These are phyloP conservation scores for Pseudobourletiella spinata DNA, from an alignment of 1,140 invertebrate genomes.

Conservation along the genomic window DNA sequence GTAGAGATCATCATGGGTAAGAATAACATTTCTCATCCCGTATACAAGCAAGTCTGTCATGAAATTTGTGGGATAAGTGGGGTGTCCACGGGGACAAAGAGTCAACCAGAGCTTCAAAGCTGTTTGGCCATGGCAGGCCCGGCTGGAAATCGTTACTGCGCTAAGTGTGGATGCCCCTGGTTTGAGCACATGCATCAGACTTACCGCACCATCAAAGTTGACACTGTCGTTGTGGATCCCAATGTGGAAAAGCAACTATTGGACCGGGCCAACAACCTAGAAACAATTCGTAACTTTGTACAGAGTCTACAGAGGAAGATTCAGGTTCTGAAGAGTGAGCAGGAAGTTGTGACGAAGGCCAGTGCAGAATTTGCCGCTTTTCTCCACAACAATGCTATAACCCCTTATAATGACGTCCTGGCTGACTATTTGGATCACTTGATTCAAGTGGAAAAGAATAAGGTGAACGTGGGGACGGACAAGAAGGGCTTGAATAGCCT, in stretches of 20 bases:
- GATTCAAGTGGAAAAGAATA: conserved; percentile 14
- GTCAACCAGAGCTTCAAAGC: no score
- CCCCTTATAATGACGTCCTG: conserved; percentile 23
- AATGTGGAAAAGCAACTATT: not conserved
- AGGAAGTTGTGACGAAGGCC: not conserved
- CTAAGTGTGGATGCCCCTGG: not conserved
- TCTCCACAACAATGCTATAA: conserved; percentile 25
- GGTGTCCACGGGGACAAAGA: no score
- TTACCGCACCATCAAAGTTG: not conserved
- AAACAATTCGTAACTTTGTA: no score
- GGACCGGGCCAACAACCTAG: not conserved
- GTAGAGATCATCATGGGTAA: no score
- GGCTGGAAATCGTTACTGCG: no score
- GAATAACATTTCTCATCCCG: no score
- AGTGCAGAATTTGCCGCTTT: conserved; percentile 16
- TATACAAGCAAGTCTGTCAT: no score
- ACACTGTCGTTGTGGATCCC: not conserved
- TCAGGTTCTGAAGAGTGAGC: not conserved
- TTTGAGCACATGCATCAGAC: not conserved
- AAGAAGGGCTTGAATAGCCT: not conserved
- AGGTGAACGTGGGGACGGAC: not conserved
- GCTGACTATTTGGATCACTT: conserved; percentile 17
- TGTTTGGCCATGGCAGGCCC: no score
- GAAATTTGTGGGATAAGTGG: no score
- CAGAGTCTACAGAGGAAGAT: not conserved